phyloP scores from a whole-genome alignment of 2,113 vertebrate genomes.

The Maccullochella peelii region DNA sequence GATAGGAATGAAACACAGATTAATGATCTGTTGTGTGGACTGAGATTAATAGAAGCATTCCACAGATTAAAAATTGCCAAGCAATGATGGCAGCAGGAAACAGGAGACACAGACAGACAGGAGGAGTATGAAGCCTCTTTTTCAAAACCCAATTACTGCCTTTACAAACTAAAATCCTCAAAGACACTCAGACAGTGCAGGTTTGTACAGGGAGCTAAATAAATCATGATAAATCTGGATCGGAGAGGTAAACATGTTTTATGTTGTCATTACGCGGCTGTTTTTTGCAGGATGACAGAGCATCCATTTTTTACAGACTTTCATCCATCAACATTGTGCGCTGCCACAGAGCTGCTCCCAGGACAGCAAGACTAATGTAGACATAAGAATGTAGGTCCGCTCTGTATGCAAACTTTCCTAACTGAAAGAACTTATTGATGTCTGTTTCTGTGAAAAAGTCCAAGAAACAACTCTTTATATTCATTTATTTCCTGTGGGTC shows the following conservation, averaged over 20 bases:
- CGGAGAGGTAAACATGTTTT: conserved; percentile 10
- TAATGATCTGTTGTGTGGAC: conserved; percentile 22
- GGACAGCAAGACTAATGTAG: conserved; percentile 2
- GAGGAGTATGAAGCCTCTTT: background rate
- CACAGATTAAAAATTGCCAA: conserved; percentile 19
- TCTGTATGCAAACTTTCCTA: background rate
- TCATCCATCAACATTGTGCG: conserved; percentile 12
- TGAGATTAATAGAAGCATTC: conserved; percentile 25
- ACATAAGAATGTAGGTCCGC: background rate
- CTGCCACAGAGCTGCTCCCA: conserved; percentile 19
- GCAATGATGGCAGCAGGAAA: background rate
- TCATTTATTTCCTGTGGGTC: background rate
- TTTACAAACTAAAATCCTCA: background rate
- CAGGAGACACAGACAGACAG: background rate
- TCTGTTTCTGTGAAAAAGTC: background rate
- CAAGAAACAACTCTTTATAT: background rate
- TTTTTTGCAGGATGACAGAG: background rate
- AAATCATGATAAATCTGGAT: conserved; percentile 17
- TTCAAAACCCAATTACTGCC: background rate
- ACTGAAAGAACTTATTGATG: background rate
- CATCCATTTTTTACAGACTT: background rate
- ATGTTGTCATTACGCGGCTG: conserved; percentile 15
- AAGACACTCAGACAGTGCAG: background rate
- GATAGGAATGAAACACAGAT: conserved; percentile 25
- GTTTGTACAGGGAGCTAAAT: conserved; percentile 6